A percentile compares a stretch with the other conserved stretches of the same genome.
Conservation (phyloP, 2,797 vertebrate species). For the Lacerta viridis region DNA sequence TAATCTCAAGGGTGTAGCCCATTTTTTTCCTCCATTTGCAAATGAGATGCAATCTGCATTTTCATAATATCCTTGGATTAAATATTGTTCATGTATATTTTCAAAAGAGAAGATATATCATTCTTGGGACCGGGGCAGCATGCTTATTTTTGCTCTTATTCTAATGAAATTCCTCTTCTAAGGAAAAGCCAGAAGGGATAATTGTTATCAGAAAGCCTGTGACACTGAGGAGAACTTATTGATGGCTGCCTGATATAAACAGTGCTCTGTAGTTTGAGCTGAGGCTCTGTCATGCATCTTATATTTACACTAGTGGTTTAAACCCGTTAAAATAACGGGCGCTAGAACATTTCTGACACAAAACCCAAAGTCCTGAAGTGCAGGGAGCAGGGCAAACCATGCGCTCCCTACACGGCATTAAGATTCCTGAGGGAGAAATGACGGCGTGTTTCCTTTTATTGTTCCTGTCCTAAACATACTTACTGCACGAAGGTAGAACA, state of each 20-base stretch:
- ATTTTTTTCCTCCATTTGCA: neutral
- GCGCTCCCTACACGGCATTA: no score
- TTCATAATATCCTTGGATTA: conserved; percentile 29
- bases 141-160: conserved; percentile 39
- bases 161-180: conserved; percentile 29
- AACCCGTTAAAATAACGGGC: no score
- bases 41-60: neutral
- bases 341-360: no score
- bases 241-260: conserved; percentile 1
- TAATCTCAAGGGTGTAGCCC: neutral
- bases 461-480: no score
- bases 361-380: no score
- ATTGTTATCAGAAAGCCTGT: neutral
- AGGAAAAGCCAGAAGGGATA: neutral
- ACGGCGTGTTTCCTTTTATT: no score
- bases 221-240: conserved; percentile 48
- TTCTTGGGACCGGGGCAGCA: neutral
- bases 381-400: no score
- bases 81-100: conserved; percentile 1
- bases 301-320: no score
- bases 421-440: no score
- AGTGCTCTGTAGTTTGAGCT: neutral
- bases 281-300: no score
- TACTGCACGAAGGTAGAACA: no score
- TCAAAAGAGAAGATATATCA: conserved; percentile 6